Conservation (phyloP, 2,113 vertebrate genomes). For the Isichthys henryi region DNA sequence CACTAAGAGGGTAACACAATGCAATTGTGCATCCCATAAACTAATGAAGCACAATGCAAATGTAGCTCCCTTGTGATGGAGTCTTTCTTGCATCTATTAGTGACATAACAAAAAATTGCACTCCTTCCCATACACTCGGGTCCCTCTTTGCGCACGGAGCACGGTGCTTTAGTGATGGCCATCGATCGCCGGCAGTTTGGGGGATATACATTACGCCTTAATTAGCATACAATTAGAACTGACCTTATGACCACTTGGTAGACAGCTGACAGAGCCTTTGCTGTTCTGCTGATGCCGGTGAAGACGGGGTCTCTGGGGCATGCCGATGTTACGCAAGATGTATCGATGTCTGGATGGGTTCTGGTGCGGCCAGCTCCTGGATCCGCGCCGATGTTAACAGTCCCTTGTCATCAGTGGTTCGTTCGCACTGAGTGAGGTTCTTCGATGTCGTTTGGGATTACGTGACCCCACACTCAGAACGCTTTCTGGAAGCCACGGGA, state of each 20-base stretch:
- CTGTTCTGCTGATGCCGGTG: slow-evolving; percentile 59
- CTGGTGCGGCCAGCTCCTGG: slow-evolving; percentile 9
- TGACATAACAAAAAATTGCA: neutral
- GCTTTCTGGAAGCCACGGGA: neutral
- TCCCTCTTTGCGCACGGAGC: slow-evolving; percentile 43
- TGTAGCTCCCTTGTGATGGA: neutral
- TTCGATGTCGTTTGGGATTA: neutral
- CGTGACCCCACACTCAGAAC: neutral
- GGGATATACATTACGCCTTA: slow-evolving; percentile 38
- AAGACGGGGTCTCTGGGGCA: slow-evolving; percentile 46
- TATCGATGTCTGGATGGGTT: slow-evolving; percentile 54
- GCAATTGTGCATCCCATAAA: neutral
- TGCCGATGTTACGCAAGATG: slow-evolving; percentile 48
- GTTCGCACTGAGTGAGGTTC: neutral
- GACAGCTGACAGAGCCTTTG: slow-evolving; percentile 42
- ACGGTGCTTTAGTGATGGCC: slow-evolving; percentile 46
- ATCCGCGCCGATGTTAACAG: neutral
- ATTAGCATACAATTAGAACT: slow-evolving; percentile 61
- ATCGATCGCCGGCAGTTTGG: slow-evolving; percentile 46
- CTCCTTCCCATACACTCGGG: slow-evolving; percentile 35
- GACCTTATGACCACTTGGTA: slow-evolving; percentile 46
- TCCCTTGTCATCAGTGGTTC: neutral
- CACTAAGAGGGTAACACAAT: neutral
- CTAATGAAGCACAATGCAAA: neutral
- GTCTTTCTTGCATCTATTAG: neutral